Conservation (phyloP, 2,797 vertebrate species). For the Phylloscopus collybita region DNA sequence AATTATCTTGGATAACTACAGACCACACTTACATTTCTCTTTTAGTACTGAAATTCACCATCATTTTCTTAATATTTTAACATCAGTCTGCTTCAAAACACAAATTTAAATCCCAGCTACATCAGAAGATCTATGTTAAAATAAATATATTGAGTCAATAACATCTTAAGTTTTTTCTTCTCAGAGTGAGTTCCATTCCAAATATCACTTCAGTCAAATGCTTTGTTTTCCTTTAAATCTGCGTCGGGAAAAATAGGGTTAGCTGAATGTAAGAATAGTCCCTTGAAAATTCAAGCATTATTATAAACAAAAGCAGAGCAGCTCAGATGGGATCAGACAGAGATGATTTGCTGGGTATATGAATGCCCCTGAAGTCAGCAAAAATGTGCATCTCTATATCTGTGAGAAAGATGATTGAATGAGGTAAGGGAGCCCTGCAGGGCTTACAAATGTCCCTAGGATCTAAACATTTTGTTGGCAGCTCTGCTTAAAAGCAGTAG, state of each 20-base stretch:
- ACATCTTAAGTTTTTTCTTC: neutral
- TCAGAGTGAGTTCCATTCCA: neutral
- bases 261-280: slow-evolving; percentile 1
- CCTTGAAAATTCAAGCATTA: slow-evolving; percentile 44
- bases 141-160: neutral
- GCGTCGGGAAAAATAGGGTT: neutral
- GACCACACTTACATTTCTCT: neutral
- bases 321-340: slow-evolving; percentile 60
- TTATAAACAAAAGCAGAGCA: slow-evolving; percentile 47
- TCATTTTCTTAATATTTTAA: neutral
- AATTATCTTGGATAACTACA: neutral
- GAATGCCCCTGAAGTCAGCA: slow-evolving; percentile 66
- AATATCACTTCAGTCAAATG: neutral
- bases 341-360: slow-evolving; percentile 36
- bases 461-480: slow-evolving; percentile 55
- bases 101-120: neutral
- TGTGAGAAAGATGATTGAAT: slow-evolving; percentile 69
- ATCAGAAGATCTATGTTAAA: neutral
- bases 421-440: slow-evolving; percentile 60
- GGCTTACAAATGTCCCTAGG: slow-evolving; percentile 42
- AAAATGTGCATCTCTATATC: slow-evolving; percentile 44
- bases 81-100: neutral
- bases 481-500: slow-evolving; percentile 46
- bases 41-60: neutral
- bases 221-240: neutral